Conservation (phyloP, 2,113 vertebrate species). For the Mohoua ochrocephala region DNA sequence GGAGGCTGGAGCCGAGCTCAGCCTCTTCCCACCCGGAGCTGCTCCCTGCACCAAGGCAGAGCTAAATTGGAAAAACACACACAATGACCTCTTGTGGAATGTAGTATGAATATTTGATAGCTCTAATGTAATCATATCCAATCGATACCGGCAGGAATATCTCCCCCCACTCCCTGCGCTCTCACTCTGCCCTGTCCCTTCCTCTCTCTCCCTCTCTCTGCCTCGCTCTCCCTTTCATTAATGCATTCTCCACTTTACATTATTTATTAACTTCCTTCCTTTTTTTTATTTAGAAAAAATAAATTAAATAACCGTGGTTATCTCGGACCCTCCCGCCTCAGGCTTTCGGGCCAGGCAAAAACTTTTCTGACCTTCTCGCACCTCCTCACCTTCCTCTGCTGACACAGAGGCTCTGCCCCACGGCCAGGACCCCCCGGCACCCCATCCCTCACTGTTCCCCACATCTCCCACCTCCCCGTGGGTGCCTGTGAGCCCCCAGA, state of each 20-base stretch:
- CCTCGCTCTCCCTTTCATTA: conserved; percentile 65
- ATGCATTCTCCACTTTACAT: conserved; percentile 72
- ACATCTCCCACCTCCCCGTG: rapidly evolving
- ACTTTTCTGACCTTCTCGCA: conserved; percentile 1
- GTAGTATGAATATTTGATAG: conserved; percentile 76
- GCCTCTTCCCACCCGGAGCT: neutral
- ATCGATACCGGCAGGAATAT: conserved; percentile 72
- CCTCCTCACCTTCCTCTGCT: neutral
- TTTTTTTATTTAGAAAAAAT: conserved; percentile 63
- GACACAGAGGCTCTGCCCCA: neutral
- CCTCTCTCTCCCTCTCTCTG: conserved; percentile 41
- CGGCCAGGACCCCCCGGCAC: rapidly evolving
- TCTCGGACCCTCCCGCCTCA: neutral
- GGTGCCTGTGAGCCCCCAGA: neutral
- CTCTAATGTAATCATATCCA: conserved; percentile 72
- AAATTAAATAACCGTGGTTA: conserved; percentile 66
- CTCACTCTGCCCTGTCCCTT: conserved; percentile 56
- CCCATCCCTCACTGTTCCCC: neutral
- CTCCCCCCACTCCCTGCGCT: neutral
- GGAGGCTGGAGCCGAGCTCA: neutral
- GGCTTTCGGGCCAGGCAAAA: neutral
- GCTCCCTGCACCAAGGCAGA: neutral
- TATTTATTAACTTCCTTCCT: conserved; percentile 76
- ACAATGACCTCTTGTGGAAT: conserved; percentile 70
- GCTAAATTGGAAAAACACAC: conserved; percentile 47